These are phyloP conservation scores for Drosophila atripex DNA, from an alignment of 2,888 invertebrate species.

Conservation along the genomic window DNA sequence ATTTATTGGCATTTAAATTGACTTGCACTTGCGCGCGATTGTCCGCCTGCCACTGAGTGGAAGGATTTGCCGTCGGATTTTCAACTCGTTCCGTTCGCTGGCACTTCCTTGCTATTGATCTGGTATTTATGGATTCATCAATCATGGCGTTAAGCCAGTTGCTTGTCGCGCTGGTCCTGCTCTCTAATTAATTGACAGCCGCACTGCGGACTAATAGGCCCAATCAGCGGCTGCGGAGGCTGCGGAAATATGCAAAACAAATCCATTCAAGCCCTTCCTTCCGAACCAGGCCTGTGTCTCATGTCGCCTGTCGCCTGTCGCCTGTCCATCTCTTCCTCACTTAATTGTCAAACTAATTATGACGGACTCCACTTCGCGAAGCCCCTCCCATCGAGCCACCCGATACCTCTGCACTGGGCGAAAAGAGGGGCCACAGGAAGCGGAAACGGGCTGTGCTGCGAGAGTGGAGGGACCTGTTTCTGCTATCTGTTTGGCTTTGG, in stretches of 20 bases:
- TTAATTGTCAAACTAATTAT: conserved; percentile 34
- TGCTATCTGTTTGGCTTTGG: too few species aligned
- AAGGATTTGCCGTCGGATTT: conserved; percentile 7
- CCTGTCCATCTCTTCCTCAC: neutral
- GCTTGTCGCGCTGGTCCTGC: neutral
- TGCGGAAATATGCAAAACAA: neutral
- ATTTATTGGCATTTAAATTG: conserved; percentile 57
- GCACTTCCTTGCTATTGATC: conserved; percentile 24
- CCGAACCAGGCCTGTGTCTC: neutral
- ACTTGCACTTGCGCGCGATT: conserved; percentile 21
- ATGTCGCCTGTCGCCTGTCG: too few species aligned
- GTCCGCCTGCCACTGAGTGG: neutral
- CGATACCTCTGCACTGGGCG: neutral
- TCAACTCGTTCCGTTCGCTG: neutral
- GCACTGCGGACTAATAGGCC: conserved; percentile 31
- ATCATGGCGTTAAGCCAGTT: conserved; percentile 19
- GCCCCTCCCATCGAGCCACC: neutral
- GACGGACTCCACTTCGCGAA: conserved; percentile 4
- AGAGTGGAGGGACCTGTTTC: too few species aligned
- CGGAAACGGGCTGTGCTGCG: too few species aligned
- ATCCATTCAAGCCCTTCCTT: neutral
- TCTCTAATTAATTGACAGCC: conserved; percentile 42
- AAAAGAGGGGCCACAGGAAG: too few species aligned
- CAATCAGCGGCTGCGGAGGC: conserved; percentile 37
- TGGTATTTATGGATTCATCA: conserved; percentile 30